Conservation (phyloP, 2,113 vertebrate genomes). For the Dolichotis patagonum region DNA sequence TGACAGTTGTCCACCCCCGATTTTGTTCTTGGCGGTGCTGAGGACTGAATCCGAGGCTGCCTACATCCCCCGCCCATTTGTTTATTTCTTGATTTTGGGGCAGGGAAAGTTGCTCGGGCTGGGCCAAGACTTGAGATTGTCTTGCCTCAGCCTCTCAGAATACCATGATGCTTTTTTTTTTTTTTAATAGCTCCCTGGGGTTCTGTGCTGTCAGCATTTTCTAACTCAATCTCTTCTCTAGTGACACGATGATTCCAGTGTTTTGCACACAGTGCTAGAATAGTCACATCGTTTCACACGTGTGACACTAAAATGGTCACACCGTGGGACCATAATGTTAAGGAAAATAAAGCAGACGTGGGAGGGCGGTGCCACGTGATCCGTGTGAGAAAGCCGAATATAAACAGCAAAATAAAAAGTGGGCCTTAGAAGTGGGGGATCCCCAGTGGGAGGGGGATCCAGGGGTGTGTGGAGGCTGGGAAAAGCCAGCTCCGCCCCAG, state of each 20-base stretch:
- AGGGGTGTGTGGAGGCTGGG: background rate
- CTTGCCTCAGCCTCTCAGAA: background rate
- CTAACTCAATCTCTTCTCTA: background rate
- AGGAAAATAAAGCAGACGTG: background rate
- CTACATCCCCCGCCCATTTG: background rate
- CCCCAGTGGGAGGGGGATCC: background rate
- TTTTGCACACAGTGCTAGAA: background rate
- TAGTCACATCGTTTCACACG: background rate
- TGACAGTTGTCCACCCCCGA: background rate
- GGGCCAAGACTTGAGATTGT: background rate
- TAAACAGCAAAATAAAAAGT: background rate
- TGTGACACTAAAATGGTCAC: background rate
- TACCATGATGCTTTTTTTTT: background rate
- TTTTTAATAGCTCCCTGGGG: background rate
- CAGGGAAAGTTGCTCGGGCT: background rate
- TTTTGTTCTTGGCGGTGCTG: background rate
- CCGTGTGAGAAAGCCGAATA: background rate
- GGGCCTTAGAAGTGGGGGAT: background rate
- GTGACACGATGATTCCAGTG: background rate
- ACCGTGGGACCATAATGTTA: background rate
- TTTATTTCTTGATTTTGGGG: background rate
- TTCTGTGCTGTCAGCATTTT: background rate
- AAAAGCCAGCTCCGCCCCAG: background rate
- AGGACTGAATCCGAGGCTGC: background rate
- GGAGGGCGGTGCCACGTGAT: background rate